Conservation (phyloP, 2,888 invertebrate genomes). For the Drosophila mulleri region DNA sequence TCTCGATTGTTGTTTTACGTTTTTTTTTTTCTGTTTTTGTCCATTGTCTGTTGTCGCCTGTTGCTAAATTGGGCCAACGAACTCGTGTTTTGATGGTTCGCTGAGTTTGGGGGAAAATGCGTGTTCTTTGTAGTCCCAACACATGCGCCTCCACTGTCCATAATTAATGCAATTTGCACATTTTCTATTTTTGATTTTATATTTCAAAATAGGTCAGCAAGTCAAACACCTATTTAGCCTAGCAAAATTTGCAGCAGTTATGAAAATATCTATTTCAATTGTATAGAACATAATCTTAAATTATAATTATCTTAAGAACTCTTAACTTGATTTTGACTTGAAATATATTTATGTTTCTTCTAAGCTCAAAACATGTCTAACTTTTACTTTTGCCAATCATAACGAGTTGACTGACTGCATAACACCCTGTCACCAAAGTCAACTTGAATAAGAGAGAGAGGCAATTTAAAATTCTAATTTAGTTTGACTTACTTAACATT, state of each 20-base stretch:
- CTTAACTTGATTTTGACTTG: neutral
- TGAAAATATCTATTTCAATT: too few species aligned
- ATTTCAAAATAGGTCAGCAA: neutral
- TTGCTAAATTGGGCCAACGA: constrained; percentile 65
- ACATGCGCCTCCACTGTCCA: constrained; percentile 25
- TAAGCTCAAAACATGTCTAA: constrained; percentile 23
- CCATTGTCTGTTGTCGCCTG: constrained; percentile 55
- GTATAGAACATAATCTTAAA: neutral
- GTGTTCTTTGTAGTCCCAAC: constrained; percentile 3
- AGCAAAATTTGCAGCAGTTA: too few species aligned
- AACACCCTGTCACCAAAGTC: constrained; percentile 4
- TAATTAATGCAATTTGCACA: constrained; percentile 46
- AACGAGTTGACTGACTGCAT: neutral
- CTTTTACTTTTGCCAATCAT: constrained; percentile 30
- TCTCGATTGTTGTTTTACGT: neutral
- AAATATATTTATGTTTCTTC: neutral
- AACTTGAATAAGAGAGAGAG: neutral
- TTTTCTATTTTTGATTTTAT: constrained; percentile 26
- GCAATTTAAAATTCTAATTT: neutral
- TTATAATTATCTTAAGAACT: neutral
- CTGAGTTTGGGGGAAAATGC: constrained; percentile 17
- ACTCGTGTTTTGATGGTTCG: constrained; percentile 65
- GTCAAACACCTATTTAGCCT: neutral
- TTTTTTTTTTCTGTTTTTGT: constrained; percentile 24
- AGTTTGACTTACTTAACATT: neutral